Base-by-base conservation (phyloP, 2,113 vertebrate genomes). In the Myrmophylax atrothorax region DNA sequence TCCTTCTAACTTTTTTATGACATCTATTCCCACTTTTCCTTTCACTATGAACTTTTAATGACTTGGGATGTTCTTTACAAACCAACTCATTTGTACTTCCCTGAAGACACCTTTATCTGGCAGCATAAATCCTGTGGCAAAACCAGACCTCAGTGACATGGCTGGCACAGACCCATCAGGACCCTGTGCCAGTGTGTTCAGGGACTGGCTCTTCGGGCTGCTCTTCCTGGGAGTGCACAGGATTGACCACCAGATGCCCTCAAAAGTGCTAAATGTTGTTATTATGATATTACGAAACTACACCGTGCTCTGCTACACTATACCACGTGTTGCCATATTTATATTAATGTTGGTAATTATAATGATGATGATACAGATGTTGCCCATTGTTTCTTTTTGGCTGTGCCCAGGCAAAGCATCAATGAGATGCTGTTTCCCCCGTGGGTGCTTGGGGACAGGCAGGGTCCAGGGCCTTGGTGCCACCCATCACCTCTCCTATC, bases 1-100 rank as follows among this genome's bases (percentile, higher is more conserved):
- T 92, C 81, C 93, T 84, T 68, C 90, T 84, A 90, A 91, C 91
- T 92, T 82, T 91, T 94, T 95, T 87, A 95, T 49, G 35, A 42
- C 76, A 44, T 67, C 82, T 53, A 77, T 79, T 90, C 83, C 14
- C 84, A 28, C 84, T 84, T 94, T 60, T 55, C 66, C 64, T 91
- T 68, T 73, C 76, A 14, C 58, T 67, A 46, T 79, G 67, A 94
- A 83, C 90, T 91, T 96, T 84, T 69, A 84, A 88, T 14, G 75
- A 69, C 78, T 58, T 59, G 7, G 17, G 59, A 6, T 74, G 68
- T 73, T 94, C 94, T 94, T 93, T n/a, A 15, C 74, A 58, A 79
- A 70, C 47, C 8, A 0, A 25, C 70, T 80, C 81, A 31, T 77
- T 77, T 72, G 56, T 35, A 59, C 50, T 37, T 63, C 87, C 60